Base-by-base conservation (phyloP, 2,113 vertebrate species). In the Camelus dromedarius region DNA sequence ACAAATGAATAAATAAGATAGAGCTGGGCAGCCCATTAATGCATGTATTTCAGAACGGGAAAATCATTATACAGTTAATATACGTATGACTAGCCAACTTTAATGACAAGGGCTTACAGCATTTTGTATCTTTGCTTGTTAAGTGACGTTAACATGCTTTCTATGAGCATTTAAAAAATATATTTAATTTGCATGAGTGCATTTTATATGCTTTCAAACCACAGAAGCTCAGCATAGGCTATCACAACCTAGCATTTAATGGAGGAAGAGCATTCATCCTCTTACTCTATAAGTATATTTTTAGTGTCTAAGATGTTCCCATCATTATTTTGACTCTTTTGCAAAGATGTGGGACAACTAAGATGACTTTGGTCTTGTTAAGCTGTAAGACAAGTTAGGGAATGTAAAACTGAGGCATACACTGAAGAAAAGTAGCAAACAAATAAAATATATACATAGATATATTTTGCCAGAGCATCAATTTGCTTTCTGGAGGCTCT, bases 1-100 rank as follows among this genome's bases (percentile, higher is more conserved):
- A 50, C 54, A 69, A 67, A 54, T 94, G 66, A 98, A 95, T 58
- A 95, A 96, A 94, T 96, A 94, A 98, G 62, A 79, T 79, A 52
- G 88, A 97, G 56, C 3, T 60, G 32, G 89, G 20, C 2, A 95
- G 64, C 62, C 46, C 89, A 96, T 94, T 96, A 97, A 88, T n/a
- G 8, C 6, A 73, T 84, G 14, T 32, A 92, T 93, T 92, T 96
- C 52, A 91, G 38, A n/a, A 54, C 88, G 48, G n/a, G 16, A 35
- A 94, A 97, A 83, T 91, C 26, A 87, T 86, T 91, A 64, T 66
- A 42, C 6, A 77, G 80, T 58, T 97, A 96, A 93, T 67, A 67
- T n/a, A 13, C 75, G 62, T 66, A 32, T 67, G 93, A 14, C 32
- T 58, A 56, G 22, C 1, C 32, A 96, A 89, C 20, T 6, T 83